Conservation (phyloP, 2,888 invertebrate genomes). For the Boloria selene region DNA sequence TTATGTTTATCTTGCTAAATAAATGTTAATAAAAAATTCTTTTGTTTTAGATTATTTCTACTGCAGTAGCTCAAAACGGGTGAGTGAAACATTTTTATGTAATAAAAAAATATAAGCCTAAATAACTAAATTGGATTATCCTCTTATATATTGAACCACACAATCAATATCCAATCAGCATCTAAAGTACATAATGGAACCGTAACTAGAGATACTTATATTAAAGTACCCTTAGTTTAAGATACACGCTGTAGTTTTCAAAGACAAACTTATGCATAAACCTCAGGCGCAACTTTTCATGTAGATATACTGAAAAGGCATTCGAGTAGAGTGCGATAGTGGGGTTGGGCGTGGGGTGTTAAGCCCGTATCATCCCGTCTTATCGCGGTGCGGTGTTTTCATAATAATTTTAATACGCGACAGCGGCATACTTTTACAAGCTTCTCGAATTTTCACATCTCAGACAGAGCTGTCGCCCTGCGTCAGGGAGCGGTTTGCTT, state of each 20-base stretch:
- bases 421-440: slow-evolving; percentile 66
- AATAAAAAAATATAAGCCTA: too few species aligned
- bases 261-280: slow-evolving; percentile 62
- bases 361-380: slow-evolving; percentile 74
- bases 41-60: slow-evolving; percentile 4
- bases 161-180: too few species aligned
- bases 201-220: too few species aligned
- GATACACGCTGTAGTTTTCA: slow-evolving; percentile 26
- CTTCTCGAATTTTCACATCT: slow-evolving; percentile 57
- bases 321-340: slow-evolving; percentile 69
- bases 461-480: slow-evolving; percentile 62
- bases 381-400: slow-evolving; percentile 70
- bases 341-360: slow-evolving; percentile 58
- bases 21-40: slow-evolving; percentile 5
- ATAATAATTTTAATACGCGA: slow-evolving; percentile 80
- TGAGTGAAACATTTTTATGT: too few species aligned
- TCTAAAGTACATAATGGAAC: too few species aligned
- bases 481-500: slow-evolving; percentile 57
- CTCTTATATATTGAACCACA: too few species aligned
- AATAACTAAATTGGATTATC: too few species aligned
- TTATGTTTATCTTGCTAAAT: slow-evolving; percentile 18
- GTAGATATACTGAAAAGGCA: slow-evolving; percentile 70
- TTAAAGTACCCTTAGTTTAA: neutral
- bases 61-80: too few species aligned
- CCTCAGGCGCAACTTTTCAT: slow-evolving; percentile 67